phyloP scores from a whole-genome alignment of 2,113 vertebrate genomes.

The Bufo bufo region DNA sequence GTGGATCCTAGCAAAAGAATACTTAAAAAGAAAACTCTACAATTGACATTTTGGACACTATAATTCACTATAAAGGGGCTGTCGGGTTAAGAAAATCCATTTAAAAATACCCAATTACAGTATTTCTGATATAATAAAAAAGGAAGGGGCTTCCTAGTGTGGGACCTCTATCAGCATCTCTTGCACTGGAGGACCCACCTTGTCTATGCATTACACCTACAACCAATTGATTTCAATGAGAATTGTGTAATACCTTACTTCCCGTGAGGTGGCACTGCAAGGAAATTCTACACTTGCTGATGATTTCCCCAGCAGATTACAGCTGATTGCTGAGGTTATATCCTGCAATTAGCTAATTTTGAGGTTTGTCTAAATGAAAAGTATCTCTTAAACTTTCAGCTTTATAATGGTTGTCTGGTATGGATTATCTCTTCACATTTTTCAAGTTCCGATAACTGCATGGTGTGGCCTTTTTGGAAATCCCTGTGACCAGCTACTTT shows the following conservation, averaged over 20 bases:
- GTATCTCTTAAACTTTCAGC: no score
- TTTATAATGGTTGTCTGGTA: no score
- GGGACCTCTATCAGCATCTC: background rate
- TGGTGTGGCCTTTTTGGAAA: no score
- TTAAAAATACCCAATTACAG: background rate
- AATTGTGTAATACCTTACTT: background rate
- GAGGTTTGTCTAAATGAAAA: no score
- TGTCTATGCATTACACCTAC: background rate
- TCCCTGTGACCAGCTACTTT: no score
- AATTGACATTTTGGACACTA: background rate
- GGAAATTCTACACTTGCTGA: background rate
- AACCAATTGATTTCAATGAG: no score
- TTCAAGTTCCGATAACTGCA: no score
- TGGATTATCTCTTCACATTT: no score
- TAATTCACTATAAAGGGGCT: background rate
- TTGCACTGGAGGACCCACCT: background rate
- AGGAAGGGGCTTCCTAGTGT: background rate
- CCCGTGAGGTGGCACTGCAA: no score
- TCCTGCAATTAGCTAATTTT: no score
- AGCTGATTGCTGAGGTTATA: background rate
- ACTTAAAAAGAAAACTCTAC: background rate
- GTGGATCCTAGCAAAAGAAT: background rate
- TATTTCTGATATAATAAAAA: background rate
- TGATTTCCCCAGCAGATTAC: background rate
- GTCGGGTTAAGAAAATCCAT: background rate